Conservation (phyloP, 2,113 vertebrate genomes). For the Stegostoma tigrinum region DNA sequence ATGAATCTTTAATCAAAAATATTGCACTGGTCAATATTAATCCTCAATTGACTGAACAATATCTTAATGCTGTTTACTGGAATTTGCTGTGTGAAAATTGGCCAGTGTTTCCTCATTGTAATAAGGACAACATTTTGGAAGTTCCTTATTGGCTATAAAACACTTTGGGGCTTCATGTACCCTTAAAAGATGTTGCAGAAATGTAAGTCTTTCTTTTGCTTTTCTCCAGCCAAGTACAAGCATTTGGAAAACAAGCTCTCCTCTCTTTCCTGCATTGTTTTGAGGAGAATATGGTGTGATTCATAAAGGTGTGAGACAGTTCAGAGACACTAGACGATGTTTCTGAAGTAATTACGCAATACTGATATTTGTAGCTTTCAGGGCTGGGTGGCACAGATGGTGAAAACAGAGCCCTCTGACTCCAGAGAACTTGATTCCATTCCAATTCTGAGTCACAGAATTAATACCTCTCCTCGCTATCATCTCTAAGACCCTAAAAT, state of each 20-base stretch:
- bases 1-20: neutral
- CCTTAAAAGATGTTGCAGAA: neutral
- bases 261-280: neutral
- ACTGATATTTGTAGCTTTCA: neutral
- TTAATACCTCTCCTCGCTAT: neutral
- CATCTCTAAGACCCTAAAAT: neutral
- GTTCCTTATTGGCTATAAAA: neutral
- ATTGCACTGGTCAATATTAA: too few species aligned
- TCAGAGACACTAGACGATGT: neutral
- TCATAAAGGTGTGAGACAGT: neutral
- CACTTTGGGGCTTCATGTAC: neutral
- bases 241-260: neutral
- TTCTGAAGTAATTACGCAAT: neutral
- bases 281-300: neutral
- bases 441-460: neutral
- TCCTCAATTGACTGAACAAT: too few species aligned
- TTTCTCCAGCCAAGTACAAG: neutral
- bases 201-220: neutral
- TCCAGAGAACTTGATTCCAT: neutral
- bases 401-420: neutral
- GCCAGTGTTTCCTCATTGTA: too few species aligned
- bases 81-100: too few species aligned
- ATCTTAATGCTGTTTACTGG: too few species aligned
- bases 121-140: neutral
- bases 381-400: neutral